Evolutionary conservation across 2,797 vertebrate genomes (phyloP), one percentile per base, ranked within the genome.

Genomic region (Balearica regulorum): DNA sequence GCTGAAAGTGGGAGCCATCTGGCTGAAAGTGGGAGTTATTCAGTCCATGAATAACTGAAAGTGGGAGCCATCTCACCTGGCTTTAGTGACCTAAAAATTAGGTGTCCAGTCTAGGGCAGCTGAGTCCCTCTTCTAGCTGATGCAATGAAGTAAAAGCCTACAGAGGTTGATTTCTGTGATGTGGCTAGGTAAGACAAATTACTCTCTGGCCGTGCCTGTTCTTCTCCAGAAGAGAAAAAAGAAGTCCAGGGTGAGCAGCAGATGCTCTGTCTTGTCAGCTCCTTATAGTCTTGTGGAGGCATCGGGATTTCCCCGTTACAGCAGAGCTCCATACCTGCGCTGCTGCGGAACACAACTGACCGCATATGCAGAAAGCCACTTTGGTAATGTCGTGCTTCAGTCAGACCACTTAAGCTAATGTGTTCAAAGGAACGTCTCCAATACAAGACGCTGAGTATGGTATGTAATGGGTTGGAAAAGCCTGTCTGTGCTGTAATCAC

Each of bases 301-400:
- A 25, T 16, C 0, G 1, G 41, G 68, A 37, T 61, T 75, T 76
- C 37, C 35, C 83, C 16, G 5, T 22, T 61, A 41, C 0, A 0
- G 51, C 49, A 84, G 65, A 90, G 29, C 65, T 73, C 51, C 29
- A 21, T 24, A 69, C 13, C 31, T 28, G n/a, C 0, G 0, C 5
- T 21, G 44, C 25, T 31, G 61, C 53, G 62, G 49, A 44, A 44
- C 39, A n/a, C 65, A 33, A 28, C 25, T 55, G 60, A 64, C 54
- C 13, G 2, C 31, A 7, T 19, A 29, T 6, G 24, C 21, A 69
- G 83, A 87, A 77, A 90, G 33, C 19, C 57, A 37, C 69, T 87
- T 64, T 4, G 12, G 31, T 87, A 26, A 49, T 9, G 48, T 18
- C 46, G 48, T 84, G 33, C 46, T 89, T 82, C 66, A 51, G 26